phyloP scores from a whole-genome alignment of 2,888 invertebrate species.

The Carpatolechia fugitivella region DNA sequence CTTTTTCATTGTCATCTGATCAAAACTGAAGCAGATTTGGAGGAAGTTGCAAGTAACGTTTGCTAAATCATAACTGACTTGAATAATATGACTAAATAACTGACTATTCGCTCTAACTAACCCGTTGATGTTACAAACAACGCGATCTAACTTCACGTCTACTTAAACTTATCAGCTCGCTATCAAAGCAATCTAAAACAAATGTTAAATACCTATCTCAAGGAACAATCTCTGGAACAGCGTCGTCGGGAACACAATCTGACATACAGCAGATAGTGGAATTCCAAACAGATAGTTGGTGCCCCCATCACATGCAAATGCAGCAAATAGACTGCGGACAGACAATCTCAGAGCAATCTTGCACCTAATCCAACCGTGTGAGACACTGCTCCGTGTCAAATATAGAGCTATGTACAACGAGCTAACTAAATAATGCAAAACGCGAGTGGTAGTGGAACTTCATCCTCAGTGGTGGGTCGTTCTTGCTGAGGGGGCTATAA shows the following conservation, averaged over 20 bases:
- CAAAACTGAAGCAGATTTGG: too few species aligned
- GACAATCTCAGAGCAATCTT: slow-evolving; percentile 17
- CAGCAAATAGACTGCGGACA: slow-evolving; percentile 9
- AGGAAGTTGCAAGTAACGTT: too few species aligned
- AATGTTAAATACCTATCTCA: not conserved
- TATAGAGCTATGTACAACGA: not conserved
- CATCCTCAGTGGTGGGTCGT: too few species aligned
- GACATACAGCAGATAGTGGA: not conserved
- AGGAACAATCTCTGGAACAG: not conserved
- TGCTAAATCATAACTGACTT: too few species aligned
- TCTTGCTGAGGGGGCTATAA: too few species aligned
- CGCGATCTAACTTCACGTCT: too few species aligned
- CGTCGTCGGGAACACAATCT: not conserved
- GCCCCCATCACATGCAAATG: slow-evolving; percentile 8
- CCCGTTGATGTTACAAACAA: too few species aligned
- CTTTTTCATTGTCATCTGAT: too few species aligned
- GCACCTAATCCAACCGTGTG: slow-evolving; percentile 16
- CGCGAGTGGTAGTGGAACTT: too few species aligned
- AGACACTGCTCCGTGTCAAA: not conserved
- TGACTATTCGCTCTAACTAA: too few species aligned
- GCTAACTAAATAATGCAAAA: not conserved
- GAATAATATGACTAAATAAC: too few species aligned
- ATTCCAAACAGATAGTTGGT: slow-evolving; percentile 8
- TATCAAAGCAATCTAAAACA: not conserved
- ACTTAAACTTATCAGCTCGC: too few species aligned